A percentile compares a stretch with the other conserved stretches of the same genome.
These are phyloP conservation scores for Pagrus major DNA, from an alignment of 2,113 vertebrate species.

Conservation along the genomic window DNA sequence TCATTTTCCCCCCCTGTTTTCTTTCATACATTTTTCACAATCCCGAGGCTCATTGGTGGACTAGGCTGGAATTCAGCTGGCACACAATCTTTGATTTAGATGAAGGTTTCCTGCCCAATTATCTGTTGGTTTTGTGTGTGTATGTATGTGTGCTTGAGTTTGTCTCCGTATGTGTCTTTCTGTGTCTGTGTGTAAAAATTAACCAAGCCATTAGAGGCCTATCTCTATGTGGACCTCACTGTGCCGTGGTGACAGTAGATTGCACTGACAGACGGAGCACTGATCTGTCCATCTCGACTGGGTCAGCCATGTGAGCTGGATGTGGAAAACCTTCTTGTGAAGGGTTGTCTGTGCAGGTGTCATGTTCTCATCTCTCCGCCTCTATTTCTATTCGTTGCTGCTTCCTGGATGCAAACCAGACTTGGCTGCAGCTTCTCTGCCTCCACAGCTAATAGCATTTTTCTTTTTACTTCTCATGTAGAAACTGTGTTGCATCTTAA, in stretches of 20 bases:
- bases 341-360: constrained; percentile 33
- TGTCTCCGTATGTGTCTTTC: constrained; percentile 20
- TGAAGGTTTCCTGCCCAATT: constrained; percentile 72
- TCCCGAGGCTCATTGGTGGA: constrained; percentile 67
- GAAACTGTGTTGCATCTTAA: constrained; percentile 23
- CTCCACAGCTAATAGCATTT: constrained; percentile 11
- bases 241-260: constrained; percentile 33
- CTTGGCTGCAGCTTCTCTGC: constrained; percentile 3
- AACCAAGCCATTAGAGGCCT: constrained; percentile 36
- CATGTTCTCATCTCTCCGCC: constrained; percentile 12
- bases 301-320: constrained; percentile 35
- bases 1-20: constrained; percentile 66
- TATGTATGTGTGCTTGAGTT: neutral
- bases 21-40: constrained; percentile 71
- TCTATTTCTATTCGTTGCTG: constrained; percentile 33
- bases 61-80: constrained; percentile 71
- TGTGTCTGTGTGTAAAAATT: constrained; percentile 41
- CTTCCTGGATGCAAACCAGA: constrained; percentile 17
- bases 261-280: constrained; percentile 27
- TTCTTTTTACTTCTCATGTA: neutral
- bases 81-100: constrained; percentile 68
- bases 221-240: constrained; percentile 21
- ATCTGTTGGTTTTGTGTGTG: constrained; percentile 48
- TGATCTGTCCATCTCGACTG: constrained; percentile 42
- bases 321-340: constrained; percentile 24